A percentile compares a stretch with the other conserved stretches of the same genome.
Conservation (phyloP, 2,797 vertebrate genomes). For the Molossus molossus region DNA sequence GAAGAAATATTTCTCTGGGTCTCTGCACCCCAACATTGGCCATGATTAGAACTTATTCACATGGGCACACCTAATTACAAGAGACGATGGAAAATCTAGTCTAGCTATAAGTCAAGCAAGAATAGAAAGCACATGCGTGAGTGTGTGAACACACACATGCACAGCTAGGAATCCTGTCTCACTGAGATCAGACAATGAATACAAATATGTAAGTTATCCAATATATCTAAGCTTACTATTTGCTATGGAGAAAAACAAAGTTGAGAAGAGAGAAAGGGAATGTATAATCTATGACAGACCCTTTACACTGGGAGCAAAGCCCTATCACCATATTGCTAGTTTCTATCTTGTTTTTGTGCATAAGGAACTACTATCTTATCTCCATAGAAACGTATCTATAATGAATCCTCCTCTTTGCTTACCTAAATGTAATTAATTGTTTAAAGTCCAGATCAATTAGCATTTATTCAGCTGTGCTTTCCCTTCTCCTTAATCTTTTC, state of each 20-base stretch:
- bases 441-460: constrained; percentile 18
- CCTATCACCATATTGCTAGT: background rate
- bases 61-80: background rate
- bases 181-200: background rate
- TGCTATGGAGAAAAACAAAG: background rate
- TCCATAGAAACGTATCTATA: background rate
- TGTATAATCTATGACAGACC: background rate
- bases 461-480: background rate
- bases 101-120: background rate
- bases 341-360: background rate
- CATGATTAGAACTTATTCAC: background rate
- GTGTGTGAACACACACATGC: background rate
- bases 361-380: background rate
- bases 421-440: background rate
- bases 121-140: background rate
- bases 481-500: background rate
- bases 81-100: background rate
- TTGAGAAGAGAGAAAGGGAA: background rate
- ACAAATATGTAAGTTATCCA: background rate
- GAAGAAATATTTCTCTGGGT: background rate
- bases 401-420: background rate
- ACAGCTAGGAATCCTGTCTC: background rate
- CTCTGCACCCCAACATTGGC: background rate
- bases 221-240: background rate
- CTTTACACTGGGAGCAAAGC: background rate